Evolutionary conservation across 2,888 invertebrate genomes (phyloP).

Genomic region (Drosophila robusta): DNA sequence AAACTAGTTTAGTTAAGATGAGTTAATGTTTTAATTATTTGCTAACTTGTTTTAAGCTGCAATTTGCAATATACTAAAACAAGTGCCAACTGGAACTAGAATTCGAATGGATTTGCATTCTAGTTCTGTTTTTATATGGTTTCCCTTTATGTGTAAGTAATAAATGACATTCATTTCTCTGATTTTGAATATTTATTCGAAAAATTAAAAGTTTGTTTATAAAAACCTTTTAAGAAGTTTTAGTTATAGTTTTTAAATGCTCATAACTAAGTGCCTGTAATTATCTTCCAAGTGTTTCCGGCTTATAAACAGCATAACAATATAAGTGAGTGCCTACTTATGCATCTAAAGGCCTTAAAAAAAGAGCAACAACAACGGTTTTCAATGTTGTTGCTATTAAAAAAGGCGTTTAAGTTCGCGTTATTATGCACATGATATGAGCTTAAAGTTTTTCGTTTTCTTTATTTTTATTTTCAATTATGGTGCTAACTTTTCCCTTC

Average conservation of each 20-base stretch:
- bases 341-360: slow-evolving; percentile 39
- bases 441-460: slow-evolving; percentile 10
- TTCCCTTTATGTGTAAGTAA: slow-evolving; percentile 19
- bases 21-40: slow-evolving; percentile 36
- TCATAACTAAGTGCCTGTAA: slow-evolving; percentile 47
- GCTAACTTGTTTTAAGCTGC: slow-evolving; percentile 37
- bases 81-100: slow-evolving; percentile 27
- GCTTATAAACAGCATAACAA: slow-evolving; percentile 54
- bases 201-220: too few relatives aligned
- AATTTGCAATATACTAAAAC: slow-evolving; percentile 9
- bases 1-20: slow-evolving; percentile 53
- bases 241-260: background rate
- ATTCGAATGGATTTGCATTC: slow-evolving; percentile 43
- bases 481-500: slow-evolving; percentile 44
- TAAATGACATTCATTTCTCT: slow-evolving; percentile 10
- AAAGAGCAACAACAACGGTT: slow-evolving; percentile 33
- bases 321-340: slow-evolving; percentile 28
- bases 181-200: background rate
- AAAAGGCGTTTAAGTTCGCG: slow-evolving; percentile 23
- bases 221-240: slow-evolving; percentile 10
- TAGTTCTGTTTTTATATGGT: slow-evolving; percentile 25
- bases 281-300: slow-evolving; percentile 63
- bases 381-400: slow-evolving; percentile 53
- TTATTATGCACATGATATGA: slow-evolving; percentile 34
- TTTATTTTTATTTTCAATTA: slow-evolving; percentile 39